Evolutionary conservation across 2,888 invertebrate genomes (phyloP), one percentile per base, ranked within the genome.

Genomic region (Sarcophaga rosellei): DNA sequence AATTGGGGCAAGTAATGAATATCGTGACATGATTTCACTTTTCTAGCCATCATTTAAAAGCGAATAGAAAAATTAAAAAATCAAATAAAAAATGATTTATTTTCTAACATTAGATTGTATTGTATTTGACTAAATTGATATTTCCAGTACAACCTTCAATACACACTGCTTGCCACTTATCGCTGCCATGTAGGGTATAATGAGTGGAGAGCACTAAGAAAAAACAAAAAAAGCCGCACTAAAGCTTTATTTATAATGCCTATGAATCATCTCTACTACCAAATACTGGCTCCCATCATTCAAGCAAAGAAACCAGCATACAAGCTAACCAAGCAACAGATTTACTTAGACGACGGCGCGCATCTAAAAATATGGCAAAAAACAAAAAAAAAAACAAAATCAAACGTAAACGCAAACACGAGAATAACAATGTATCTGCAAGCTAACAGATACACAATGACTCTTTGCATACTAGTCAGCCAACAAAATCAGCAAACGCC

Each of bases 241-340:
- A 66, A 77, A 84, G 59, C 84, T 76, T 84, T 75, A 84, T 84
- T 80, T 84, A 63, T 45, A 75, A 80, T 70, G n/a, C 53, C 66
- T 59, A 84, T 84, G 84, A 79, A 59, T 84, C 84, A 79, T 76
- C 79, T 53, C 53, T 21, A 59, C 61, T 35, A 35, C 68, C 10
- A 35, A 53, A 75, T 69, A 75, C 68, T 44, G 62, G 69, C 61
- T 81, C 44, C 65, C 47, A 61, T 65, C 59, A 45, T 65, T 23
- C 59, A 73, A 63, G 17, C 61, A 47, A 68, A 59, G n/a, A 23
- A 35, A 21, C 45, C 65, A 62, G 12, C 25, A 53, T 15, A 53
- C 53, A 53, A 17, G 35, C 35, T 35, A 53, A 79, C 12, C 69
- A 59, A 20, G 4, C 57, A 8, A 66, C 45, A 23, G 23, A 45